Evolutionary conservation across 2,797 vertebrate species (phyloP).

Genomic region (Lepus oiostolus): DNA sequence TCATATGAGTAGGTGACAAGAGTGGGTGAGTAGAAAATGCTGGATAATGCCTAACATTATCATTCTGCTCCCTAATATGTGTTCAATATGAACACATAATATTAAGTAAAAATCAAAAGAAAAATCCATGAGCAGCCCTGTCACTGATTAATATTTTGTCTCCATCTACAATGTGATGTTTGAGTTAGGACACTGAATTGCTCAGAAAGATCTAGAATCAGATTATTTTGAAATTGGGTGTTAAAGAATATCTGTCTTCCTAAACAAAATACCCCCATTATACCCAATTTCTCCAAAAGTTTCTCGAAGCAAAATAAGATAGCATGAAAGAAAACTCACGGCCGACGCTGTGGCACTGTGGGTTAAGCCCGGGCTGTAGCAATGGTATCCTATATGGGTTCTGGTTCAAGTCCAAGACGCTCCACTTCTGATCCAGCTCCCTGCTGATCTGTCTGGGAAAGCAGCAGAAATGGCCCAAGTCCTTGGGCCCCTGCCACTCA

Average conservation of each 20-base stretch:
- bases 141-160: neutral
- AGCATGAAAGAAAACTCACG: neutral
- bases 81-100: neutral
- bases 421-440: too few species aligned
- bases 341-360: too few species aligned
- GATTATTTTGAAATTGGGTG: neutral
- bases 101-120: slow-evolving; percentile 3
- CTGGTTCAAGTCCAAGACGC: too few species aligned
- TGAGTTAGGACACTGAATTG: neutral
- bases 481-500: too few species aligned
- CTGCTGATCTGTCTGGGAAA: too few species aligned
- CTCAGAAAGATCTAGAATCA: neutral
- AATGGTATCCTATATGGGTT: too few species aligned
- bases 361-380: too few species aligned
- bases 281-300: neutral
- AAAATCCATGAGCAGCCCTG: neutral
- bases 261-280: neutral
- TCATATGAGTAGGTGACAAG: neutral
- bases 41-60: neutral
- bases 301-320: neutral
- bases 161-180: neutral
- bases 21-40: neutral
- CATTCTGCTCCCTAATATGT: neutral
- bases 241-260: neutral
- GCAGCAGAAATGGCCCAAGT: too few species aligned